A percentile compares a stretch with the other conserved stretches of the same genome.
phyloP scores from a whole-genome alignment of 2,113 vertebrate genomes.

The Petromus typicus region DNA sequence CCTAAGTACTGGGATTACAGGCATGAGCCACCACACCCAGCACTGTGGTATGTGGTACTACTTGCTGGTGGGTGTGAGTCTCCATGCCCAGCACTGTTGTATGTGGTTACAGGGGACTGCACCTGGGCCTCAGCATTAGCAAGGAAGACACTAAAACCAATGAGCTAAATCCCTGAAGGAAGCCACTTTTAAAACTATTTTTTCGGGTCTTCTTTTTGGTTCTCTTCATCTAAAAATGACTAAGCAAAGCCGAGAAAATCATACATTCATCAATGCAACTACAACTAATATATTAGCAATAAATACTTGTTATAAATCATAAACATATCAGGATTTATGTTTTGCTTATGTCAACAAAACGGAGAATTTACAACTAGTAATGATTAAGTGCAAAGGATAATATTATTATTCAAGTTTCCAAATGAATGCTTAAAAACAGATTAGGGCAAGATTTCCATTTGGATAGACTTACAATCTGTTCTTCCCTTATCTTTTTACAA shows the following conservation, averaged over 20 bases:
- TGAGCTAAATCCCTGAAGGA: too few species aligned
- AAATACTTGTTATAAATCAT: background rate
- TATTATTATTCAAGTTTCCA: background rate
- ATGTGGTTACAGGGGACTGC: too few species aligned
- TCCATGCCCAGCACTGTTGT: too few species aligned
- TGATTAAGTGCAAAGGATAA: background rate
- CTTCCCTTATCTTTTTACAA: background rate
- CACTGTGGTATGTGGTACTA: too few species aligned
- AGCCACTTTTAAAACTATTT: background rate
- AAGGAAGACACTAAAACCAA: too few species aligned
- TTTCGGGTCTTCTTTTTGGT: background rate
- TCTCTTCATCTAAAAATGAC: background rate
- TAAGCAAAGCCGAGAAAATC: fast-evolving
- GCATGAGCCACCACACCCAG: too few species aligned
- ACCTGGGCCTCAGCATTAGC: too few species aligned
- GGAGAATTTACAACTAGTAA: background rate
- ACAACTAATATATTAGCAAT: background rate
- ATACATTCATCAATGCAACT: background rate
- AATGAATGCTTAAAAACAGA: background rate
- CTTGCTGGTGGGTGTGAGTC: too few species aligned
- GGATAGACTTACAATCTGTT: background rate
- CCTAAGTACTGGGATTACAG: too few species aligned
- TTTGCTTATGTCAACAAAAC: background rate
- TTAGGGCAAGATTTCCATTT: background rate
- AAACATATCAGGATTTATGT: background rate